Conservation (phyloP, 2,888 invertebrate species). For the Philereme vetulata region DNA sequence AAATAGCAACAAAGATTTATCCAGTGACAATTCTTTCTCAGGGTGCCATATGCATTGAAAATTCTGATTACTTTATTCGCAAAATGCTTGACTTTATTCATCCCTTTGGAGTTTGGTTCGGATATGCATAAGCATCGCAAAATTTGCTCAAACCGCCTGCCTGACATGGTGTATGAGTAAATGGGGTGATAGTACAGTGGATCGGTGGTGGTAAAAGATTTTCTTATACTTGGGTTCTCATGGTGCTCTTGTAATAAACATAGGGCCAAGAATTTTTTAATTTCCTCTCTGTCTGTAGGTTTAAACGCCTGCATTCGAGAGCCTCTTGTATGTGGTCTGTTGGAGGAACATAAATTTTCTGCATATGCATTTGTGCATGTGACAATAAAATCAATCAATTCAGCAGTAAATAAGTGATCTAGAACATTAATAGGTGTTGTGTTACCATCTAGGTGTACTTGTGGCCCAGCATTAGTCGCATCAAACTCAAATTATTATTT, state of each 20-base stretch:
- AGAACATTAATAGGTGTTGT: conserved; percentile 11
- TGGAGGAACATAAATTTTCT: not conserved
- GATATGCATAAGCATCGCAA: no score
- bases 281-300: conserved; percentile 2
- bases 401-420: conserved; percentile 11
- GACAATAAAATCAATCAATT: conserved; percentile 16
- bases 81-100: no score
- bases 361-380: conserved; percentile 16
- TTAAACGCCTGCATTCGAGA: conserved; percentile 1
- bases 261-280: conserved; percentile 2
- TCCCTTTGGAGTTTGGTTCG: no score
- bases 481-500: conserved; percentile 11
- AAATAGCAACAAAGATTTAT: no score
- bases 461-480: conserved; percentile 8
- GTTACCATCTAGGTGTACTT: conserved; percentile 15
- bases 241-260: conserved; percentile 3
- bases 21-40: no score
- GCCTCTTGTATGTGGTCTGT: conserved; percentile 7
- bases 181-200: no score
- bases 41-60: no score
- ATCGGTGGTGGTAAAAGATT: not conserved
- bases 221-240: conserved; percentile 5
- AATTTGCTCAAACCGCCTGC: no score
- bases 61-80: no score
- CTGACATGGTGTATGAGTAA: no score